These are phyloP conservation scores for Mizuhopecten yessoensis DNA, from an alignment of 1,140 invertebrate genomes.

Conservation along the genomic window DNA sequence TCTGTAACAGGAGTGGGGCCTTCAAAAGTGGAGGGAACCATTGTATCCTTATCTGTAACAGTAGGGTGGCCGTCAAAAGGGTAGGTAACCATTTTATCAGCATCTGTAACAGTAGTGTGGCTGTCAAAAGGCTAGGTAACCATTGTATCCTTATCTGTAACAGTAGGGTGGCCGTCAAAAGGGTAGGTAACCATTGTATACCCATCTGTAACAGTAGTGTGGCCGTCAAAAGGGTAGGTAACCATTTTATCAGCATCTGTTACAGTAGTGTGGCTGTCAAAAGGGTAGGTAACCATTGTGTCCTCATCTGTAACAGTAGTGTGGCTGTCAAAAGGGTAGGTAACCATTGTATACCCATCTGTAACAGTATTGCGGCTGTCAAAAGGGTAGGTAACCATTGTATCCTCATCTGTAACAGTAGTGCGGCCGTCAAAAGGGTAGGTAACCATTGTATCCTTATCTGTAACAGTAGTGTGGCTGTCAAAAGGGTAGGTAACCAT, in stretches of 20 bases:
- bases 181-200: neutral
- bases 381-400: slow-evolving; percentile 87
- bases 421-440: neutral
- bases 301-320: neutral
- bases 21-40: neutral
- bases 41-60: slow-evolving; percentile 95
- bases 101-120: neutral
- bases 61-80: slow-evolving; percentile 93
- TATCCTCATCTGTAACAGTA: neutral
- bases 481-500: neutral
- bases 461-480: neutral
- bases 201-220: slow-evolving; percentile 97
- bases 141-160: neutral
- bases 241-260: neutral
- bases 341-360: slow-evolving; percentile 92
- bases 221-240: slow-evolving; percentile 91
- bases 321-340: neutral
- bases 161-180: neutral
- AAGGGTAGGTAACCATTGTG: neutral
- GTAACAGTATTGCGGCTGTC: slow-evolving; percentile 95
- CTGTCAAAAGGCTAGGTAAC: neutral
- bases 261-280: neutral
- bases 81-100: slow-evolving; percentile 85
- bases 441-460: neutral
- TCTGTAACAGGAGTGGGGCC: neutral